A percentile compares a stretch with the other conserved stretches of the same genome.
Conservation (phyloP, 2,888 invertebrate genomes). For the Zygaena filipendulae region DNA sequence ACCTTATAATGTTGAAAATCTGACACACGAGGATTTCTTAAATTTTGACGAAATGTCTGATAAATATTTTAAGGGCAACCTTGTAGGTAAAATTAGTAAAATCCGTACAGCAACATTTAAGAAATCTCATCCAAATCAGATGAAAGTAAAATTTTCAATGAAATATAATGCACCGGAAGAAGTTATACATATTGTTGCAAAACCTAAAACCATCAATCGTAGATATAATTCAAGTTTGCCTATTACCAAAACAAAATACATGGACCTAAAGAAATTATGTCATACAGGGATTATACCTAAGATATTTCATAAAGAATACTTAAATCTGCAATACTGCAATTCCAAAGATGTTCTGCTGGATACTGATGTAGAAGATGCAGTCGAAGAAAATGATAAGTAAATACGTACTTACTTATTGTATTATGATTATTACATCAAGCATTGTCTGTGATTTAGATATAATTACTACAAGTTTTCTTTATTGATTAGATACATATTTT, state of each 20-base stretch:
- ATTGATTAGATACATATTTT: too few relatives aligned
- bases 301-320: slow-evolving; percentile 8
- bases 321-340: slow-evolving; percentile 4
- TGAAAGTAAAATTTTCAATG: background rate
- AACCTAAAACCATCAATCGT: background rate
- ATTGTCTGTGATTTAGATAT: too few relatives aligned
- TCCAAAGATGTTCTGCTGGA: slow-evolving; percentile 1
- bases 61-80: slow-evolving; percentile 2
- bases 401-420: too few relatives aligned
- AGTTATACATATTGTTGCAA: background rate
- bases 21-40: slow-evolving; percentile 10
- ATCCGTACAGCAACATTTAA: slow-evolving; percentile 10
- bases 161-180: background rate
- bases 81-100: slow-evolving; percentile 9
- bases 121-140: background rate
- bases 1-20: slow-evolving; percentile 9
- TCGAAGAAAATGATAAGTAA: background rate
- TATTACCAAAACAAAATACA: slow-evolving; percentile 6
- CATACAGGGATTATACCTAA: slow-evolving; percentile 1
- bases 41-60: slow-evolving; percentile 6
- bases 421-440: too few relatives aligned
- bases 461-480: too few relatives aligned
- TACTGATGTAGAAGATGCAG: slow-evolving; percentile 1
- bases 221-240: slow-evolving; percentile 6
- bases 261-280: slow-evolving; percentile 3